These are phyloP conservation scores for Drosophila nr. fundita DNA, from an alignment of 2,888 invertebrate genomes.

Conservation along the genomic window DNA sequence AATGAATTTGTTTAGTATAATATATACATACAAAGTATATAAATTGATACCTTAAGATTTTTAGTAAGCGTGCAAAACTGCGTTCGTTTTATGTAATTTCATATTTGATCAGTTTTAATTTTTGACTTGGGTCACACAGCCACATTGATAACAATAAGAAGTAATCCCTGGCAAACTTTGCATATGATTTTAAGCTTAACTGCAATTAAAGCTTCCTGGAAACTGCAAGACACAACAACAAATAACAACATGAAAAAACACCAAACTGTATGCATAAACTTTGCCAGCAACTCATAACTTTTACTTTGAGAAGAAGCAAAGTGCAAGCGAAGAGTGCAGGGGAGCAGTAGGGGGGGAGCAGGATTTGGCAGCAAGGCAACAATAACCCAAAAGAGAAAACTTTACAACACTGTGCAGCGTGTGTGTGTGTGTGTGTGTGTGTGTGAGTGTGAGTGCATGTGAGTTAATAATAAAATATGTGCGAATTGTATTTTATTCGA, in stretches of 20 bases:
- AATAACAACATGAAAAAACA: conserved; percentile 30
- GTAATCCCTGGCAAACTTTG: conserved; percentile 55
- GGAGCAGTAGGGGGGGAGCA: background rate
- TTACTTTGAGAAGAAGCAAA: conserved; percentile 73
- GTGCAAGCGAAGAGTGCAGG: conserved; percentile 27
- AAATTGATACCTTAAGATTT: background rate
- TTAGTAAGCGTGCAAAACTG: background rate
- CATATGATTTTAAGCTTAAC: conserved; percentile 78
- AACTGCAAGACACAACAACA: conserved; percentile 49
- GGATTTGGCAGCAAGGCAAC: conserved; percentile 48
- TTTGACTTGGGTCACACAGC: conserved; percentile 32
- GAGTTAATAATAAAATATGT: conserved; percentile 77
- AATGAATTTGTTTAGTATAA: background rate
- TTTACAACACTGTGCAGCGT: conserved; percentile 46
- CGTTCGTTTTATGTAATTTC: background rate
- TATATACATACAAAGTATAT: background rate
- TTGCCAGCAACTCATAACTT: conserved; percentile 75
- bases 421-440: conserved; percentile 10
- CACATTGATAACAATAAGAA: conserved; percentile 71
- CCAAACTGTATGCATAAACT: conserved; percentile 61
- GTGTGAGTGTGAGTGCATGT: conserved; percentile 22
- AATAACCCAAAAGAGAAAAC: conserved; percentile 73
- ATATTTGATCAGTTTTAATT: conserved; percentile 9
- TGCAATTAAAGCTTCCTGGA: conserved; percentile 73
- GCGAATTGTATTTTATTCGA: conserved; percentile 24